phyloP scores from a whole-genome alignment of 1,140 invertebrate species.

The Phenacoccus solenopsis region DNA sequence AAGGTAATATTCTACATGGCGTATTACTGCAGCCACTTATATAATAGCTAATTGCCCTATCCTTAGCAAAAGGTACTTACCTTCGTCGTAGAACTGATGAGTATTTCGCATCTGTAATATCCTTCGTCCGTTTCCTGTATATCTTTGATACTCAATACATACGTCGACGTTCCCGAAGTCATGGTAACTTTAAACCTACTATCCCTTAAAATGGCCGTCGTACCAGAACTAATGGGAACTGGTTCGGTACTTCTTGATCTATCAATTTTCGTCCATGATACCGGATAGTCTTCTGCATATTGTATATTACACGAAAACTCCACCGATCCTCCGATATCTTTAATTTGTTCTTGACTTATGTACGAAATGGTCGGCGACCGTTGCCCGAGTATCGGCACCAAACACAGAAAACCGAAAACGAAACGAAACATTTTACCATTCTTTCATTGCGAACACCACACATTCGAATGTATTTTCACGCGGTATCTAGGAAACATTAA shows the following conservation, averaged over 20 bases:
- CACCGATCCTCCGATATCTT: slow-evolving; percentile 77
- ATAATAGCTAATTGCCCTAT: too few species aligned
- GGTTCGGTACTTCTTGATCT: slow-evolving; percentile 39
- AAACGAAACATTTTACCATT: background rate
- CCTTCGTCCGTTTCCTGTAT: slow-evolving; percentile 89
- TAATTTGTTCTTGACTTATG: slow-evolving; percentile 80
- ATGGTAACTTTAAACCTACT: slow-evolving; percentile 72
- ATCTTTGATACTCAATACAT: slow-evolving; percentile 51
- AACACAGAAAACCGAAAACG: background rate
- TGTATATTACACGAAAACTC: slow-evolving; percentile 81
- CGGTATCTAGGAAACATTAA: background rate
- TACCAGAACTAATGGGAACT: slow-evolving; percentile 62
- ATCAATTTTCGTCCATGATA: slow-evolving; percentile 66
- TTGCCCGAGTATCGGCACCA: slow-evolving; percentile 35
- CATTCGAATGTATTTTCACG: background rate
- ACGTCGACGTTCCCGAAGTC: slow-evolving; percentile 58
- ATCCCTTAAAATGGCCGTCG: slow-evolving; percentile 69
- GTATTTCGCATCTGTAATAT: slow-evolving; percentile 72
- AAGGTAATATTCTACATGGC: too few species aligned
- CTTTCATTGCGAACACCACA: background rate
- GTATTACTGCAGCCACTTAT: too few species aligned
- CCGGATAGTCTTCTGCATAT: slow-evolving; percentile 71
- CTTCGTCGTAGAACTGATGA: slow-evolving; percentile 62
- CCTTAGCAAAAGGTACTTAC: too few species aligned
- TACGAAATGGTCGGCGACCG: slow-evolving; percentile 81